A percentile compares a stretch with the other conserved stretches of the same genome.
Conservation (phyloP, 2,888 invertebrate genomes). For the Mythimna pallens region DNA sequence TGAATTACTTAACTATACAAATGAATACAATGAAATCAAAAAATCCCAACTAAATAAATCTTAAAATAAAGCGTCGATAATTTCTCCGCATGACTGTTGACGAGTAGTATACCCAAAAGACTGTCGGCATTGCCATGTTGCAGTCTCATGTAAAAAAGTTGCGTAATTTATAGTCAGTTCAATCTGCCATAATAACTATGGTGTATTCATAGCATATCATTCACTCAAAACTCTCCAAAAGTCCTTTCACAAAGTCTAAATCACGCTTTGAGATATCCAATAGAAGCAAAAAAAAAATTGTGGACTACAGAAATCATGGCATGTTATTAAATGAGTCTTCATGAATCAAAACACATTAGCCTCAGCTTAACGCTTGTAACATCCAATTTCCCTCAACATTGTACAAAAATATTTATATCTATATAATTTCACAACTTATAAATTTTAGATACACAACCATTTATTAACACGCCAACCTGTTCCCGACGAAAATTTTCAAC, state of each 20-base stretch:
- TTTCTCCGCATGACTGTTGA: no score
- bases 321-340: neutral
- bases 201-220: neutral
- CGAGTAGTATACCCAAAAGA: no score
- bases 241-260: no score
- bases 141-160: no score
- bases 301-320: neutral
- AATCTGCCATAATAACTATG: neutral
- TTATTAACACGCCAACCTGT: constrained; percentile 64
- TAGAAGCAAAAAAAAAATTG: no score
- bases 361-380: neutral
- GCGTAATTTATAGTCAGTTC: no score
- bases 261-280: no score
- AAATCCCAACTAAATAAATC: no score
- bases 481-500: constrained; percentile 65
- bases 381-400: neutral
- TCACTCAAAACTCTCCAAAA: neutral
- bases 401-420: constrained; percentile 35
- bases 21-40: no score
- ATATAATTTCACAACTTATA: constrained; percentile 55
- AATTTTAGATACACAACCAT: constrained; percentile 61
- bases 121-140: no score
- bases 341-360: neutral
- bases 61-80: no score
- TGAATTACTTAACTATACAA: no score